phyloP scores from a whole-genome alignment of 2,113 vertebrate genomes.

The human region GRCh38 chr17:4589001-4589500 shows the following conservation, averaged over 20 bases:
- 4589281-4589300: slow-evolving; percentile 42
- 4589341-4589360: background rate
- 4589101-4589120: background rate
- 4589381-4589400: background rate
- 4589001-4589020: background rate
- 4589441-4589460: background rate
- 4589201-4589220: background rate
- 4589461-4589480: background rate
- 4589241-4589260: background rate
- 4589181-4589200: background rate
- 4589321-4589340: slow-evolving; percentile 51
- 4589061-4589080: background rate
- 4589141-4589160: background rate
- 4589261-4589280: slow-evolving; percentile 60
- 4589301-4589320: slow-evolving; percentile 53
- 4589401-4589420: background rate
- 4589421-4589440: background rate
- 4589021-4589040: background rate
- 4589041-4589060: background rate
- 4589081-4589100: background rate
- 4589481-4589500: background rate
- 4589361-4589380: slow-evolving; percentile 50
- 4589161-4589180: background rate
- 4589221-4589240: background rate
- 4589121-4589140: background rate